phyloP scores from a whole-genome alignment of 2,113 vertebrate species.

The Oncorhynchus keta region DNA sequence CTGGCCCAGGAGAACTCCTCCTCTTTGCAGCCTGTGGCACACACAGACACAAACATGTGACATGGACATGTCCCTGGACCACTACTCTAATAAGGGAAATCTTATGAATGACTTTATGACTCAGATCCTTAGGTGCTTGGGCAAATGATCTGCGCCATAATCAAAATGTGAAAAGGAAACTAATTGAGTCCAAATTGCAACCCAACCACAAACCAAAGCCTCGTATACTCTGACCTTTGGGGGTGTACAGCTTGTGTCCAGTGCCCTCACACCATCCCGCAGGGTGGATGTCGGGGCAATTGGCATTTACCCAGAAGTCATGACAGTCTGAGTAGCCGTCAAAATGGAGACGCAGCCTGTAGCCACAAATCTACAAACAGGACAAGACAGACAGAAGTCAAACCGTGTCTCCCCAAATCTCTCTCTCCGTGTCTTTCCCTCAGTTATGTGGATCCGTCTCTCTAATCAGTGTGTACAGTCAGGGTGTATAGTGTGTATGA shows the following conservation, averaged over 20 bases:
- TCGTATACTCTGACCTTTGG: constrained; percentile 84
- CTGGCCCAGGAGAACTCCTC: constrained; percentile 96
- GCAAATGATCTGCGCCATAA: no score
- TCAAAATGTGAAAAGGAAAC: no score
- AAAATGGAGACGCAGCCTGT: constrained; percentile 92
- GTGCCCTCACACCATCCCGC: constrained; percentile 96
- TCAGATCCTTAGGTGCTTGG: no score
- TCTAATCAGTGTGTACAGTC: neutral
- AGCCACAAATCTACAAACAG: constrained; percentile 85
- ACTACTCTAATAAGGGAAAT: neutral
- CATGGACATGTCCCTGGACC: no score
- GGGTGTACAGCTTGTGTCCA: constrained; percentile 90
- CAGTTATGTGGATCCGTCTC: neutral
- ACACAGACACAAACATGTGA: constrained; percentile 18
- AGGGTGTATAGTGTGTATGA: neutral
- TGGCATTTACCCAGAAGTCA: constrained; percentile 97
- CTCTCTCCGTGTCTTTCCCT: neutral
- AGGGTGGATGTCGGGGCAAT: constrained; percentile 90
- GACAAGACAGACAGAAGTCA: constrained; percentile 2
- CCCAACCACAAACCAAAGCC: neutral
- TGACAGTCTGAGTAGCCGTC: constrained; percentile 97
- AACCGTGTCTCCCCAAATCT: neutral
- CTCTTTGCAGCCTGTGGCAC: constrained; percentile 88
- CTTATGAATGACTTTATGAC: neutral
- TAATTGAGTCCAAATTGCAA: neutral